Percentiles rank a stretch among this genome's conserved stretches.
These are phyloP conservation scores for Stratiomys singularior DNA, from an alignment of 2,888 invertebrate genomes.

Conservation along the genomic window DNA sequence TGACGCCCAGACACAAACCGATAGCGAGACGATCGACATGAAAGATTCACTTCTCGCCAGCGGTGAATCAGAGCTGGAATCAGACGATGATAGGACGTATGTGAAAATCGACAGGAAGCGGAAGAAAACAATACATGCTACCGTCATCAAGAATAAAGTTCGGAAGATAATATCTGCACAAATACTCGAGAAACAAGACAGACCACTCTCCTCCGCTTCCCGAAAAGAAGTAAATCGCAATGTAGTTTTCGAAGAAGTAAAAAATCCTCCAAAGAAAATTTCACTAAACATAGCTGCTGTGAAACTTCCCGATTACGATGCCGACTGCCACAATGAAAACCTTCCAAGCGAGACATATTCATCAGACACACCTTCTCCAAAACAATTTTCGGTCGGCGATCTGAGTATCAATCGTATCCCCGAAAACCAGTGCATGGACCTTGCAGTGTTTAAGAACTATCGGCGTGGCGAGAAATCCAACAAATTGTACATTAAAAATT, in stretches of 20 bases:
- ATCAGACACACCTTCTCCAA: not conserved
- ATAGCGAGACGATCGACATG: constrained; percentile 35
- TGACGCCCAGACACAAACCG: constrained; percentile 59
- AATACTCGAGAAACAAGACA: constrained; percentile 42
- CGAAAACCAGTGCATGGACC: constrained; percentile 74
- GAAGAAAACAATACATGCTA: constrained; percentile 47
- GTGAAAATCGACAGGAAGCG: constrained; percentile 51
- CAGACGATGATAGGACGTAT: constrained; percentile 55
- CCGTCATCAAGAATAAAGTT: constrained; percentile 56
- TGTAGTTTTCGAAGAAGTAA: constrained; percentile 50
- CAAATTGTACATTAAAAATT: constrained; percentile 92
- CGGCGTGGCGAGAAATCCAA: constrained; percentile 81
- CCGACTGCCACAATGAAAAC: not conserved
- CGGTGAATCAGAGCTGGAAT: constrained; percentile 63
- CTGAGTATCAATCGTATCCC: constrained; percentile 76
- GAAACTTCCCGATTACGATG: constrained; percentile 35
- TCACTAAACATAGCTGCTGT: constrained; percentile 54
- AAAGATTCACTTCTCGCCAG: constrained; percentile 53
- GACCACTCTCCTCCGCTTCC: not conserved
- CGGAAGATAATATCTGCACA: constrained; percentile 56
- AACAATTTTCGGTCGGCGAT: constrained; percentile 72
- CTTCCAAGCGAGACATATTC: not conserved
- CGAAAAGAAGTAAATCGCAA: not conserved
- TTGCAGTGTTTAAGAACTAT: constrained; percentile 89
- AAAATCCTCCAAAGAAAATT: constrained; percentile 54